Conservation (phyloP, 2,797 vertebrate genomes). For the Poecile montanus region DNA sequence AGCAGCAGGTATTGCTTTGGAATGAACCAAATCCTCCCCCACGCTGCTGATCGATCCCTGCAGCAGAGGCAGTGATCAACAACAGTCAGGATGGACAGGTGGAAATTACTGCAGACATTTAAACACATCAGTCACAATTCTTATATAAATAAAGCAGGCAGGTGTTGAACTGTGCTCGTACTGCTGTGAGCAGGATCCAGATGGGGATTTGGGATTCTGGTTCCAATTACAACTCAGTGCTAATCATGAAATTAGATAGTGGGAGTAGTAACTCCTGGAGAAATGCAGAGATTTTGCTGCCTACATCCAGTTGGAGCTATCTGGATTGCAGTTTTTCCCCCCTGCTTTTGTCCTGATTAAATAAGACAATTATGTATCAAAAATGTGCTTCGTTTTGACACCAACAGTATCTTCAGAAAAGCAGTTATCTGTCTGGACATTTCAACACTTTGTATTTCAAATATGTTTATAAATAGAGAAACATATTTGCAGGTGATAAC, state of each 20-base stretch:
- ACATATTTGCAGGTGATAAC: not conserved
- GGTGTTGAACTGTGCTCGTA: not conserved
- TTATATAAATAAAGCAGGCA: not conserved
- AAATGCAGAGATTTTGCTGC: not conserved
- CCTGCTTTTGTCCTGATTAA: not conserved
- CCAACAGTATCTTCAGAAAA: not conserved
- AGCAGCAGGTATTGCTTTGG: not conserved
- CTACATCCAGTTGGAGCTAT: not conserved
- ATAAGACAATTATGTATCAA: not conserved
- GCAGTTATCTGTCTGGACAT: not conserved
- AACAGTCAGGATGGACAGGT: not conserved
- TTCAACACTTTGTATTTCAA: not conserved
- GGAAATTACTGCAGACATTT: slow-evolving; percentile 16
- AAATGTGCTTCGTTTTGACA: not conserved
- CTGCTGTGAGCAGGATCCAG: not conserved
- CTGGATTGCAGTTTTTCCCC: not conserved
- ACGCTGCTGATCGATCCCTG: not conserved
- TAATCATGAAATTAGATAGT: not conserved
- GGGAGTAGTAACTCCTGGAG: not conserved
- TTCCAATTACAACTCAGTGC: not conserved
- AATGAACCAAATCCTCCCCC: not conserved
- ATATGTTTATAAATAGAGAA: not conserved
- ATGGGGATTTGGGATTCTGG: not conserved
- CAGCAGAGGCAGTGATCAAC: not conserved
- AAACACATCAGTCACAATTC: not conserved